phyloP scores from a whole-genome alignment of 2,888 invertebrate species.

The Agrilus biguttatus region DNA sequence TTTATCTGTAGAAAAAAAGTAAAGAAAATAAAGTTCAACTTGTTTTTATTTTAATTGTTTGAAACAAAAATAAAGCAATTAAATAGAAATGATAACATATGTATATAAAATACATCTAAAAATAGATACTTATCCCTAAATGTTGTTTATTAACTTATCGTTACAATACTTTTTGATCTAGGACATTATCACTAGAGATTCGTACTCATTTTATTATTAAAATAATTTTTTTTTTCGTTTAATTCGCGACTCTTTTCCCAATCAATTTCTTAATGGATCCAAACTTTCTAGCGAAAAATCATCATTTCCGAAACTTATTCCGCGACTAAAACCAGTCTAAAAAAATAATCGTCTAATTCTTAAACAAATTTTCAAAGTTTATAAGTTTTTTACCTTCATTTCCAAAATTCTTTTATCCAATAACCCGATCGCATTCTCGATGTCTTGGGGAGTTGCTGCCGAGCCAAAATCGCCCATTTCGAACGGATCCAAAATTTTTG shows the following conservation, averaged over 20 bases:
- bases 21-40: no score
- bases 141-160: slow-evolving; percentile 5
- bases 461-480: slow-evolving; percentile 63
- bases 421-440: slow-evolving; percentile 62
- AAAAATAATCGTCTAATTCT: slow-evolving; percentile 15
- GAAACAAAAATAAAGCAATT: slow-evolving; percentile 9
- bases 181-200: slow-evolving; percentile 7
- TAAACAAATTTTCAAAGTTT: neutral
- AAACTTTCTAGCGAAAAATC: slow-evolving; percentile 90
- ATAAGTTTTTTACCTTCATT: slow-evolving; percentile 57
- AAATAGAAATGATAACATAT: slow-evolving; percentile 10
- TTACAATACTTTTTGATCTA: slow-evolving; percentile 7
- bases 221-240: no score
- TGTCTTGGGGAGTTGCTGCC: slow-evolving; percentile 40
- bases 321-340: slow-evolving; percentile 82
- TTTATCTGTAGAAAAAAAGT: no score
- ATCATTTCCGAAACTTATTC: slow-evolving; percentile 77
- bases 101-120: slow-evolving; percentile 8
- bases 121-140: slow-evolving; percentile 7
- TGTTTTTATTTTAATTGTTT: no score
- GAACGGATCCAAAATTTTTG: slow-evolving; percentile 56
- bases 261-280: slow-evolving; percentile 71
- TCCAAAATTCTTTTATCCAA: slow-evolving; percentile 71
- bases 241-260: neutral
- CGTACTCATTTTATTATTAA: no score